Conservation (phyloP, 23 tunicate species). For the Trididemnum clinides region DNA sequence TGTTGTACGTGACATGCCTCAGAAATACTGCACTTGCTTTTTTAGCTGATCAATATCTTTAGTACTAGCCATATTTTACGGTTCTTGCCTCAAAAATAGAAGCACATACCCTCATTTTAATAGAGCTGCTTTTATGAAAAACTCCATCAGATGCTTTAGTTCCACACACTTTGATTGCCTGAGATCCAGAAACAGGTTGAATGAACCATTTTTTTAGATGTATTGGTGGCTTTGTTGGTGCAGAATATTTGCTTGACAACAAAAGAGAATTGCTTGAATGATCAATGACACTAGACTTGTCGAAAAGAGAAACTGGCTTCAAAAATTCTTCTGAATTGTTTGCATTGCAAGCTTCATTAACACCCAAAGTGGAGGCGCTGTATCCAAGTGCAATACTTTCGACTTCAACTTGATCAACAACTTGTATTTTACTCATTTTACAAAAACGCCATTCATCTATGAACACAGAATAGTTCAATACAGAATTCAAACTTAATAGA, state of each 20-base stretch:
- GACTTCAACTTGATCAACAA: neutral
- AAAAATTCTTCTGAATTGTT: no score
- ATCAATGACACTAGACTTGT: neutral
- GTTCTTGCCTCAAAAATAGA: no score
- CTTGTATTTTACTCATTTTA: neutral
- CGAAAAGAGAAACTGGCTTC: neutral
- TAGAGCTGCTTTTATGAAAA: neutral
- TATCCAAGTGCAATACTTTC: slow-evolving; percentile 3
- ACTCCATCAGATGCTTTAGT: neutral
- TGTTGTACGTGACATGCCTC: no score
- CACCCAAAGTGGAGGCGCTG: neutral
- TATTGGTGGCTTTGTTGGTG: neutral
- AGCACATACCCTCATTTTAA: slow-evolving; percentile 1
- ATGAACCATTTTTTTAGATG: slow-evolving; percentile 19
- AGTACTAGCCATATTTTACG: no score
- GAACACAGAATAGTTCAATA: no score
- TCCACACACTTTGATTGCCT: slow-evolving; percentile 43
- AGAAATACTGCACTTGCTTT: no score
- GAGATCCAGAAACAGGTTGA: slow-evolving; percentile 22
- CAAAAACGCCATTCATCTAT: no score
- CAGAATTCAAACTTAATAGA: no score
- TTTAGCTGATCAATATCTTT: no score
- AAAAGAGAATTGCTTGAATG: neutral
- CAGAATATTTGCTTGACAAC: neutral
- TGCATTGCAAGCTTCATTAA: neutral